phyloP scores from a whole-genome alignment of 2,888 invertebrate genomes.

The Troides oblongomaculatus region DNA sequence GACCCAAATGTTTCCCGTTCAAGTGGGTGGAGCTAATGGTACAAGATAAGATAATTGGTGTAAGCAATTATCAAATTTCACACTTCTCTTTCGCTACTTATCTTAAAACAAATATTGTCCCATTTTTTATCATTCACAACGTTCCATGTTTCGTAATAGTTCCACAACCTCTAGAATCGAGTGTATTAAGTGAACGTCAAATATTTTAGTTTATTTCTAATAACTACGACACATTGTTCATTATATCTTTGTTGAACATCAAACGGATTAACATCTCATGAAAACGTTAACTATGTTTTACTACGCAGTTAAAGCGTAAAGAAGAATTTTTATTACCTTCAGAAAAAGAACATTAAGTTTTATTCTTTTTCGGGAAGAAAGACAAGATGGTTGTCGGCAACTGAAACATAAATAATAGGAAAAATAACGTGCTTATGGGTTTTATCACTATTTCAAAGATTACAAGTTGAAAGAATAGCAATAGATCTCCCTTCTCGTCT shows the following conservation, averaged over 20 bases:
- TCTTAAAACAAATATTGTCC: slow-evolving; percentile 69
- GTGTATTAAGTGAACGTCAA: slow-evolving; percentile 44
- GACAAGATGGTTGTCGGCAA: slow-evolving; percentile 55
- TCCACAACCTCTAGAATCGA: slow-evolving; percentile 36
- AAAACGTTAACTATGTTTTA: slow-evolving; percentile 52
- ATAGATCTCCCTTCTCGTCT: neutral
- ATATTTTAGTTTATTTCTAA: slow-evolving; percentile 37
- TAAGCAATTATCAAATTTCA: slow-evolving; percentile 74
- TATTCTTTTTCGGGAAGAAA: slow-evolving; percentile 52
- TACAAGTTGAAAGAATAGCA: slow-evolving; percentile 1
- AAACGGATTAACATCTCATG: slow-evolving; percentile 55
- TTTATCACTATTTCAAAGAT: slow-evolving; percentile 27
- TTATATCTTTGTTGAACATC: slow-evolving; percentile 46
- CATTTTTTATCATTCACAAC: slow-evolving; percentile 58
- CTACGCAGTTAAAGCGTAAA: slow-evolving; percentile 58
- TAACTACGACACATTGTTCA: slow-evolving; percentile 46
- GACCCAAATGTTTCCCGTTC: slow-evolving; percentile 43
- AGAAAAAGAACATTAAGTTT: slow-evolving; percentile 63
- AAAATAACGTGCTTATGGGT: slow-evolving; percentile 32
- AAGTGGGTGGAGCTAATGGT: slow-evolving; percentile 60
- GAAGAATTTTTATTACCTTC: slow-evolving; percentile 67
- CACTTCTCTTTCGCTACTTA: slow-evolving; percentile 60
- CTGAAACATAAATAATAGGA: slow-evolving; percentile 40
- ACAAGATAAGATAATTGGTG: slow-evolving; percentile 68
- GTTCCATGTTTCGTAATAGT: slow-evolving; percentile 54